Base-by-base conservation (phyloP, 2,888 invertebrate species). In the Rhimphoctona megacephalus region DNA sequence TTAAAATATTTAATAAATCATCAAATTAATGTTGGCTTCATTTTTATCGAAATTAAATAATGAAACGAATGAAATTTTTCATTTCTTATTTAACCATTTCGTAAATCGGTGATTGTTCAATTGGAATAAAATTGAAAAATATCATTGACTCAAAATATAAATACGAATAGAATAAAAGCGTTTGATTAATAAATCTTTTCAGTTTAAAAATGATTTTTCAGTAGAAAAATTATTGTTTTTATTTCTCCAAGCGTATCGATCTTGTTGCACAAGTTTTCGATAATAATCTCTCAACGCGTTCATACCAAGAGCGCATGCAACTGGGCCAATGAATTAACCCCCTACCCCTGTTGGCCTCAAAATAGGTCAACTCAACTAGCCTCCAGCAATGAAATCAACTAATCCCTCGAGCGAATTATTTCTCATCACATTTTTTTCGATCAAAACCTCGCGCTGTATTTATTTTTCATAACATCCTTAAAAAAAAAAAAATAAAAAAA, bases 261-360 rank as follows among this genome's bases (percentile, higher is more conserved):
- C 52, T 52, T 61, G n/a, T 82, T 67, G 25, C 72, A 70, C 57
- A 54, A 83, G 52, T 67, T 81, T 72, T 67, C 77, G 83, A 87
- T 81, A 72, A 64, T 22, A 67, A 83, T 87, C 49, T 57, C 80
- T 46, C 67, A 39, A 67, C 22, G 61, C 39, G 52, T 49, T 72
- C 88, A 78, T 86, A 77, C 66, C 78, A 86, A 74, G 49, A 85
- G 90, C 81, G 87, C 92, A 92, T 91, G 92, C 91, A 91, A 90
- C 85, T 90, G 87, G 90, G 89, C 89, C 91, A 89, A 64, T 66
- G 83, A 81, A 64, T 85, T 85, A 36, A 67, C 67, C 76, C 74
- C 61, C n/a, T 25, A 8, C n/a, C 61, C 54, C 36, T 81, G 39
- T 25, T 30, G 30, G 30, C 25, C 25, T 7, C 49, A 76, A 82